A percentile compares a stretch with the other conserved stretches of the same genome.
phyloP scores from a whole-genome alignment of 1,140 invertebrate species.

The Drosophila grimshawi region DNA sequence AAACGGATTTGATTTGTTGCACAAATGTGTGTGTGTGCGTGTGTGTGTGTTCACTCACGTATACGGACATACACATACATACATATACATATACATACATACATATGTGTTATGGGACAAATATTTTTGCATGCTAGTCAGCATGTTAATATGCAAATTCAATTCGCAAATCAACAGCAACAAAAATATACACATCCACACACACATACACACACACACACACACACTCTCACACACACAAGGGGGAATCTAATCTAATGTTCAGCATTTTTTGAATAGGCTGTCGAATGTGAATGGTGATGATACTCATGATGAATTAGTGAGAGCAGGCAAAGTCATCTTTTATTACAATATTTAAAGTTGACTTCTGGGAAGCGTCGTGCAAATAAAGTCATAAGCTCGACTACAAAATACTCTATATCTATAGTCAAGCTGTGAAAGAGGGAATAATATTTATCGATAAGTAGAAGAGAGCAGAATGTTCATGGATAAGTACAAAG shows the following conservation, averaged over 20 bases:
- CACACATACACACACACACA: not conserved
- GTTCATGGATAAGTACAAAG: too few species aligned
- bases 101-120: not conserved
- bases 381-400: not conserved
- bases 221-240: not conserved
- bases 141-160: constrained; percentile 68
- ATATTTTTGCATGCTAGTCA: constrained; percentile 41
- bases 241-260: constrained; percentile 4
- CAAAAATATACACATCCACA: constrained; percentile 22
- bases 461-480: too few species aligned
- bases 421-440: not conserved
- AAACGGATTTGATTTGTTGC: constrained; percentile 60
- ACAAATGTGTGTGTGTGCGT: not conserved
- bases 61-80: not conserved
- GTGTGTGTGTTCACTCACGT: constrained; percentile 12
- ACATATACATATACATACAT: not conserved
- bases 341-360: constrained; percentile 57
- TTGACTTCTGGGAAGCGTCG: constrained; percentile 1
- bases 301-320: constrained; percentile 7
- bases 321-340: constrained; percentile 25
- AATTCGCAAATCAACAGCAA: constrained; percentile 72
- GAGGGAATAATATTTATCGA: not conserved
- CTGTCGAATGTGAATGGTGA: not conserved
- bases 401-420: not conserved
- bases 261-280: not conserved